Evolutionary conservation across 2,888 invertebrate species (phyloP), one percentile per base, ranked within the genome.

Genomic region (Noctuana brunneofusca): DNA sequence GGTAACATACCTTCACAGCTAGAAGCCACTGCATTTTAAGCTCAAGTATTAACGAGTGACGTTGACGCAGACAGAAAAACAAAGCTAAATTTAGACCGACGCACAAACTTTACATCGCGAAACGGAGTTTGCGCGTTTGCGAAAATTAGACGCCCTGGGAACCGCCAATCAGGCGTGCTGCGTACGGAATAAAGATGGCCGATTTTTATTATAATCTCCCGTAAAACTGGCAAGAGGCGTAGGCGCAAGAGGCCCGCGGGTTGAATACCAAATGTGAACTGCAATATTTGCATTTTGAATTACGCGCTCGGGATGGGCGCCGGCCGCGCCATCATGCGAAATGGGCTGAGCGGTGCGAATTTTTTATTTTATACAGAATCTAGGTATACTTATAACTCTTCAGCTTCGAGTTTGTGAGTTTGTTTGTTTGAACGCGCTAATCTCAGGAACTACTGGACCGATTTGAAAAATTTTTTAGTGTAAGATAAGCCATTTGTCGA

Each of bases 261-360:
- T 78, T 81, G 90, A 90, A 90, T 91, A 91, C 90, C 81, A 89
- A 89, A 86, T 83, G 81, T 77, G 81, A 84, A 16, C 84, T 87
- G 87, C 87, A 83, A 78, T 84, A 91, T 90, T 91, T 87, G 87
- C 89, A 90, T 89, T 88, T 88, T 84, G 89, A 89, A 89, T 90
- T 89, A 87, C 87, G 83, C 84, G 87, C 81, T 80, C 79, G 79
- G 67, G 80, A 79, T 76, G 73, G 56, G 72, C 80, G 80, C 77
- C 78, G 35, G 52, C 56, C 63, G 48, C 38, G 38, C 41, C 41
- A 41, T 54, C 58, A 38, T 35, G 48, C 49, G 48, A 52, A 58
- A 58, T 50, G 38, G 20, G 43, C 32, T 18, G 18, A 18, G 8
- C 18, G 20, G 53, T 58, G 52, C 43, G 53, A 38, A 43, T 46